phyloP scores from a whole-genome alignment of 2,113 vertebrate genomes.

The Ceyx margarethae region DNA sequence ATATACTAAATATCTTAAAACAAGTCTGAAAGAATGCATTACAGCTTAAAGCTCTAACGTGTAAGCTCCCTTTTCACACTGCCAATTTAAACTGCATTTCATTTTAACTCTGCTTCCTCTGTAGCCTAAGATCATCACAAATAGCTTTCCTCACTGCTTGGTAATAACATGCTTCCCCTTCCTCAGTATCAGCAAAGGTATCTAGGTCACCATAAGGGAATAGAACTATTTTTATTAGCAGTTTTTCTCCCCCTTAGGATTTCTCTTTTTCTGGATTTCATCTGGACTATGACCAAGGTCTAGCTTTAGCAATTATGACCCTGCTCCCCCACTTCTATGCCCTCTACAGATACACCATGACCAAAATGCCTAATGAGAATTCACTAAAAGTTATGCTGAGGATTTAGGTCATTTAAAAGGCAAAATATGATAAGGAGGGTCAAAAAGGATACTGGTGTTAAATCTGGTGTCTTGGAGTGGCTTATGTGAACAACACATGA shows the following conservation, averaged over 20 bases:
- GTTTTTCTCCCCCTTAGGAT: background rate
- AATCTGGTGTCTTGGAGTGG: background rate
- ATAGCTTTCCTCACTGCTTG: background rate
- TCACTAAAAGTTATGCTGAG: background rate
- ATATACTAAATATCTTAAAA: background rate
- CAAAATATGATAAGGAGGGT: background rate
- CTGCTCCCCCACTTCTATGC: fast-evolving
- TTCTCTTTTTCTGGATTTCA: background rate
- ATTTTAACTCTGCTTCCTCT: background rate
- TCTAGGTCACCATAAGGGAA: background rate
- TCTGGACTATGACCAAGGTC: background rate
- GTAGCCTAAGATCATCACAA: background rate
- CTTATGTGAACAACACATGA: background rate
- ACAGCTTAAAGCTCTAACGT: background rate
- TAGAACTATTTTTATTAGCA: background rate
- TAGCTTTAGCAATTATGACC: background rate
- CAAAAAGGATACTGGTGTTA: background rate
- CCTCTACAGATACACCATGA: background rate
- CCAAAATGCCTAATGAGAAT: background rate
- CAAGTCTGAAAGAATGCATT: background rate
- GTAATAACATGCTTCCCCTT: background rate
- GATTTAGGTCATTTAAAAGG: background rate
- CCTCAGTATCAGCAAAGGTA: background rate
- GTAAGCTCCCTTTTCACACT: background rate
- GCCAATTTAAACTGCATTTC: background rate